phyloP scores from a whole-genome alignment of 1,140 invertebrate genomes.

The Caenorhabditis brenneri region DNA sequence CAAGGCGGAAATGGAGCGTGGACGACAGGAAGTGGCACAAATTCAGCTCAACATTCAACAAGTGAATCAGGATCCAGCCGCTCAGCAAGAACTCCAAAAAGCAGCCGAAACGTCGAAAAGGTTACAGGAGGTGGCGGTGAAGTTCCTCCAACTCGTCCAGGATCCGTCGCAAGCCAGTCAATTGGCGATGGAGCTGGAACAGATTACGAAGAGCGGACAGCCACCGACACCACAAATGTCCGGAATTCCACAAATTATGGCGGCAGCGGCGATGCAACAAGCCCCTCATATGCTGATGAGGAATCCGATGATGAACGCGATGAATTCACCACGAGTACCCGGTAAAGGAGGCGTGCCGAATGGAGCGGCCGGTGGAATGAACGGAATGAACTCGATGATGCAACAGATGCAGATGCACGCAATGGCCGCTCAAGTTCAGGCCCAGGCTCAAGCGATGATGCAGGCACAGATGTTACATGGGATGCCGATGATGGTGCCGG shows the following conservation, averaged over 20 bases:
- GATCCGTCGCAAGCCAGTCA: background rate
- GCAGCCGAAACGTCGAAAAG: background rate
- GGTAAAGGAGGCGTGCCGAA: background rate
- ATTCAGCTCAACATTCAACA: background rate
- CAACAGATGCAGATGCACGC: constrained; percentile 18
- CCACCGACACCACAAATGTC: background rate
- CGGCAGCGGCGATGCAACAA: background rate
- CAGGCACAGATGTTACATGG: background rate
- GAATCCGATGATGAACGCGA: background rate
- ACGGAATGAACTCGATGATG: background rate
- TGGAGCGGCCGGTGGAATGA: background rate
- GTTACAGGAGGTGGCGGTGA: background rate
- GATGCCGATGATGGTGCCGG: constrained; percentile 22
- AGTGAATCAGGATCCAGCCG: background rate
- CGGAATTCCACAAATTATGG: background rate
- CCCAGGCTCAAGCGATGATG: background rate
- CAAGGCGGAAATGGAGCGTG: constrained; percentile 15
- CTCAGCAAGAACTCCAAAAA: constrained; percentile 5
- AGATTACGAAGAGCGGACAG: background rate
- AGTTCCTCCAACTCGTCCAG: background rate
- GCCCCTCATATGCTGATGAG: constrained; percentile 33
- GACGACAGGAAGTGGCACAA: background rate
- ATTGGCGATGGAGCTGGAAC: background rate
- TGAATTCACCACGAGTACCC: background rate
- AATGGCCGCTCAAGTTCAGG: constrained; percentile 27